Base-by-base conservation (phyloP, 2,113 vertebrate species). In the Archocentrus centrarchus region DNA sequence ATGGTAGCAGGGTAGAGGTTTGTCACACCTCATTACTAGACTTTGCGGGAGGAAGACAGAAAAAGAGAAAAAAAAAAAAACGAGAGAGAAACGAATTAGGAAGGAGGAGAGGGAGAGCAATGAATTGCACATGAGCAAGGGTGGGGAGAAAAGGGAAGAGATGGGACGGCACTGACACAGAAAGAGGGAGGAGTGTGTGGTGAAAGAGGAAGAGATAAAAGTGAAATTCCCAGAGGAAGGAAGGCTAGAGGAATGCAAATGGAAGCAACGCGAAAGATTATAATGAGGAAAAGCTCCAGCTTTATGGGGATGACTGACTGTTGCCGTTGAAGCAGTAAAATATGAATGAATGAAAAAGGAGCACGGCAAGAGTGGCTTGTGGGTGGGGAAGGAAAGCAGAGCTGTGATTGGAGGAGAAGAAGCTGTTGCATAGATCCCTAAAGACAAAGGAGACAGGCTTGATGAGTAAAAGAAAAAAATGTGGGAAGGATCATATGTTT, bases 11-110 rank as follows among this genome's bases (percentile, higher is more conserved):
- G 81, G 64, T 89, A 82, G 89, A 90, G 86, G 90, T 91, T 92
- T 94, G 90, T 94, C 90, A 92, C 92, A 89, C 88, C 92, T 93
- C 91, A 89, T 93, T 93, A 92, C 80, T 77, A 92, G 89, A 91
- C 90, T 92, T 89, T 86, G 84, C 27, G 2, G 61, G 50, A 75
- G 32, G 63, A 87, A 88, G 44, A 92, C 75, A 1, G 59, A 86
- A 78, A 58, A 78, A 76, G 30, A 35, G 44, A 80, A 76, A 17
- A 59, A 75, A 30, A 75, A 91, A 84, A 81, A 87, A 91, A 53
- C 55, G 24, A 39, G 41, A 80, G 77, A 62, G 82, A 81, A 73
- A 73, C 2, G 58, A 85, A 88, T 86, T 78, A 78, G 62, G 79
- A 79, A 91, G 75, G 81, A 89, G 80, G 80, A 86, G 70, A 81